Evolutionary conservation across 2,888 invertebrate species (phyloP), one percentile per base, ranked within the genome.

Genomic region (Ennomos fuscantarius): DNA sequence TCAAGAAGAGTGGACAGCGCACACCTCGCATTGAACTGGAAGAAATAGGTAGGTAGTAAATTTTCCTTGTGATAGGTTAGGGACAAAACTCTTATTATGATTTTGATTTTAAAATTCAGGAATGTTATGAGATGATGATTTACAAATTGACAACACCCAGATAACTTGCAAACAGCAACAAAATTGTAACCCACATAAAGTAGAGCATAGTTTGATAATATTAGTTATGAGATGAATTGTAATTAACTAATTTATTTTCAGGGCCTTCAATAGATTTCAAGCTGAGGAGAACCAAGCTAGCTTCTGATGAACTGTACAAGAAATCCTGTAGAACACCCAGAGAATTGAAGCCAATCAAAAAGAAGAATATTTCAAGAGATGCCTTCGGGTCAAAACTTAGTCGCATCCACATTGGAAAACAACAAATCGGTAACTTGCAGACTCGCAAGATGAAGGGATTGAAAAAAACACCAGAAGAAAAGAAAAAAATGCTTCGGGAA

Each of bases 361-460:
- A 96, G 93, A 99, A 99, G 94, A 99, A 99, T 81, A 94, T 99
- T 55, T 94, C 95, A 0, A 94, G 94, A 50, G 98, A 99, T 91
- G 94, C 93, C 2, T 95, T 99, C 76, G 99, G 99, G 52, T 96
- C 96, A 8, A 97, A 95, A 72, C 93, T 97, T 76, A 99, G 98
- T 40, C 95, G 98, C 49, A 95, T 99, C 55, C 99, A 99, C 86
- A 94, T 99, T 93, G 97, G 97, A 67, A 95, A 95, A 72, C 99
- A 99, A 79, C 95, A 97, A 73, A 93, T 99, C 34, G 93, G 94
- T 50, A 95, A 94, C 66, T 88, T 99, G 63, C 98, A 99, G 82
- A 98, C 97, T 2, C 94, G 98, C 60, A 98, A 97, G 84, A 96
- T 98, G 94, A 98, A 97, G 86, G 98, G 97, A 37, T 88, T 98